phyloP scores from a whole-genome alignment of 2,797 vertebrate genomes.

The Gymnothorax javanicus region DNA sequence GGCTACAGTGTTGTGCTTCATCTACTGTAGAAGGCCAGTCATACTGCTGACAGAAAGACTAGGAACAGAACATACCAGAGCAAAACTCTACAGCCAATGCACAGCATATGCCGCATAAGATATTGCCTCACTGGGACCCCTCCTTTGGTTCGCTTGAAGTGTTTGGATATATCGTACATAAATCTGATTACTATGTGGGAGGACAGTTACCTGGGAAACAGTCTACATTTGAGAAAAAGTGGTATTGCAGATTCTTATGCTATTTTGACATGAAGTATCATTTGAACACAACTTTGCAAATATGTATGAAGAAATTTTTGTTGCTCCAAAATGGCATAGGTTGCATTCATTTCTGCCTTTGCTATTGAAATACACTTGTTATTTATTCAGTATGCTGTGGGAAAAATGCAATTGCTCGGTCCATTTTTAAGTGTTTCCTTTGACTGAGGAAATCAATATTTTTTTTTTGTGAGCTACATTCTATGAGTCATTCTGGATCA shows the following conservation, averaged over 20 bases:
- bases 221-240: constrained; percentile 10
- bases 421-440: not conserved
- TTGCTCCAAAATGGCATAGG: constrained; percentile 17
- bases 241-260: constrained; percentile 37
- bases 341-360: not conserved
- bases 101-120: constrained; percentile 16
- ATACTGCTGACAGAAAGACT: not conserved
- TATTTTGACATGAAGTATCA: constrained; percentile 40
- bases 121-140: constrained; percentile 28
- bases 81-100: not conserved
- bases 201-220: constrained; percentile 34
- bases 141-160: constrained; percentile 17
- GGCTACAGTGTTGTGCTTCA: not conserved
- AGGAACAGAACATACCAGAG: not conserved
- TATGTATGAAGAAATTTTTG: not conserved
- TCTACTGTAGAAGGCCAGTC: not conserved
- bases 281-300: constrained; percentile 43
- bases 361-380: not conserved
- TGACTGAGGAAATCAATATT: not conserved
- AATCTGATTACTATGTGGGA: constrained; percentile 49
- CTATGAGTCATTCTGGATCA: not conserved
- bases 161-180: constrained; percentile 42
- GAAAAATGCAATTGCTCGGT: not conserved
- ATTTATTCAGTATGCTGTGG: not conserved
- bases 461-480: not conserved